Evolutionary conservation across 2,888 invertebrate genomes (phyloP).

Genomic region (Oligia fasciuncula): DNA sequence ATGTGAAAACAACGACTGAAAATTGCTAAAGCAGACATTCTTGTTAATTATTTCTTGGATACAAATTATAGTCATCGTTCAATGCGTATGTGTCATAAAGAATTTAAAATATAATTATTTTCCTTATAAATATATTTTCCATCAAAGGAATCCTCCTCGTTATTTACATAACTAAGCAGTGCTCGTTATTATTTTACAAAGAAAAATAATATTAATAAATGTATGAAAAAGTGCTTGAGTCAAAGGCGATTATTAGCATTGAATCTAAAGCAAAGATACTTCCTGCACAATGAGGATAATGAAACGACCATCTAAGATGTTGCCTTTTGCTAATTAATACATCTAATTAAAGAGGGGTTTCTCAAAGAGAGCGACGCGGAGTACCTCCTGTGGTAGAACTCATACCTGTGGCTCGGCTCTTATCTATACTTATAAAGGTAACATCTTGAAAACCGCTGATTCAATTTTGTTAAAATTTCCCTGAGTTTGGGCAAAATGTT

Average conservation of each 20-base stretch:
- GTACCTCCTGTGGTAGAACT: conserved; percentile 44
- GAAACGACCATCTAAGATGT: conserved; percentile 51
- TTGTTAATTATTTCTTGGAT: neutral
- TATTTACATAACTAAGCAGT: conserved; percentile 37
- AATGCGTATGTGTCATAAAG: conserved; percentile 1
- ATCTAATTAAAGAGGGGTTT: conserved; percentile 69
- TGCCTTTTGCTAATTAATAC: conserved; percentile 70
- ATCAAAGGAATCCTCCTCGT: conserved; percentile 35
- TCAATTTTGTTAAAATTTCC: conserved; percentile 64
- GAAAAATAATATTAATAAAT: conserved; percentile 26
- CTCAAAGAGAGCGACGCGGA: conserved; percentile 54
- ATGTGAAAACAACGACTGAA: neutral
- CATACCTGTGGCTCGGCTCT: conserved; percentile 50
- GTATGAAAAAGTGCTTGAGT: conserved; percentile 27
- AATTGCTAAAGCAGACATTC: neutral
- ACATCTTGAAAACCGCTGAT: conserved; percentile 64
- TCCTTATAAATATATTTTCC: conserved; percentile 16
- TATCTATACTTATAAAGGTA: conserved; percentile 65
- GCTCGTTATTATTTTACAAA: conserved; percentile 38
- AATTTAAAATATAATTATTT: conserved; percentile 2
- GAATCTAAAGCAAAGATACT: conserved; percentile 39
- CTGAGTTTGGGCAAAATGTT: conserved; percentile 52
- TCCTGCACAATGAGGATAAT: conserved; percentile 51
- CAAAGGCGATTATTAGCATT: conserved; percentile 32
- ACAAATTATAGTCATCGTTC: conserved; percentile 10